Evolutionary conservation across 2,888 invertebrate genomes (phyloP).

Genomic region (Gerris lacustris): DNA sequence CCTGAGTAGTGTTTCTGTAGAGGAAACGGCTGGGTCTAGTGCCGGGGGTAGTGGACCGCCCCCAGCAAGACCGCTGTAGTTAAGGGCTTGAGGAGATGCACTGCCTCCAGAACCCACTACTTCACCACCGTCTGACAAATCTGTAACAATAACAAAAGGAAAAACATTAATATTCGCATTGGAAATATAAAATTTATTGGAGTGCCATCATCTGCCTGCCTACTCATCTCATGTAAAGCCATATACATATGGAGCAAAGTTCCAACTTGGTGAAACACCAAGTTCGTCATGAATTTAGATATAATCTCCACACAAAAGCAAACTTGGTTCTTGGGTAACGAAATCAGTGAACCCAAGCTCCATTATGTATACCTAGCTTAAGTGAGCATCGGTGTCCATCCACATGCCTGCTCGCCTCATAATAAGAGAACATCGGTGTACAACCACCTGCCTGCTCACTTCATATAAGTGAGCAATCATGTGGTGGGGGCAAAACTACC

Average conservation of each 20-base stretch:
- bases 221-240: background rate
- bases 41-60: slow-evolving; percentile 40
- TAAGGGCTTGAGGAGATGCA: slow-evolving; percentile 54
- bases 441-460: too few relatives aligned
- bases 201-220: background rate
- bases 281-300: too few relatives aligned
- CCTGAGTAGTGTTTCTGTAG: slow-evolving; percentile 83
- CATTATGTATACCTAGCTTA: too few relatives aligned
- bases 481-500: too few relatives aligned
- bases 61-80: slow-evolving; percentile 62
- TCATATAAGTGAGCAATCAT: too few relatives aligned
- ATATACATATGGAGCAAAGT: background rate
- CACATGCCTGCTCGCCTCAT: too few relatives aligned
- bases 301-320: too few relatives aligned
- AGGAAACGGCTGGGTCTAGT: slow-evolving; percentile 52
- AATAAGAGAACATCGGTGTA: too few relatives aligned
- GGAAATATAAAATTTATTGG: slow-evolving; percentile 15
- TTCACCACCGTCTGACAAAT: slow-evolving; percentile 62
- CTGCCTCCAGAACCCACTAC: slow-evolving; percentile 28
- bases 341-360: too few relatives aligned
- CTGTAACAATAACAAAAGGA: slow-evolving; percentile 39
- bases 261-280: too few relatives aligned
- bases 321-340: too few relatives aligned
- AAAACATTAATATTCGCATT: slow-evolving; percentile 18
- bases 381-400: too few relatives aligned